Percentiles rank a stretch among this genome's conserved stretches.
These are phyloP conservation scores for Brachynemurus nebulosus DNA, from an alignment of 2,888 invertebrate species.

Conservation along the genomic window DNA sequence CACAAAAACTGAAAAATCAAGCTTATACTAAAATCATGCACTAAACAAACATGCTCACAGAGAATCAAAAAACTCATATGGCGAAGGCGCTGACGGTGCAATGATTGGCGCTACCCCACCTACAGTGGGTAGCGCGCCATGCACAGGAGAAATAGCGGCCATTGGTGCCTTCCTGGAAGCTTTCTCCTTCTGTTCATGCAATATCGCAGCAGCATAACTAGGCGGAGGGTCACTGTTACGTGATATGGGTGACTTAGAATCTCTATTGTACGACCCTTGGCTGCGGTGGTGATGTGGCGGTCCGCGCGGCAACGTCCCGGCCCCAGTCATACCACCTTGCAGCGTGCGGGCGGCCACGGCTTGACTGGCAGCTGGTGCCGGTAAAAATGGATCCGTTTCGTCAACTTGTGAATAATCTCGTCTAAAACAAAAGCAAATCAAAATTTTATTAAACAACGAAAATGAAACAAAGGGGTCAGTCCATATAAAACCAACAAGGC, in stretches of 20 bases:
- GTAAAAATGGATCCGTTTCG: constrained; percentile 70
- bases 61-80: constrained; percentile 4
- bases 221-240: constrained; percentile 34
- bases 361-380: constrained; percentile 41
- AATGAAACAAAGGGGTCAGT: too few relatives aligned
- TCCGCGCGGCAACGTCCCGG: constrained; percentile 6
- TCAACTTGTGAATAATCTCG: constrained; percentile 70
- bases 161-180: constrained; percentile 23
- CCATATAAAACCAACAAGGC: too few relatives aligned
- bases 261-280: constrained; percentile 49
- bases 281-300: constrained; percentile 31
- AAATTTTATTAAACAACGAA: too few relatives aligned
- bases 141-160: constrained; percentile 30
- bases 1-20: too few relatives aligned
- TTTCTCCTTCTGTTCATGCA: constrained; percentile 30
- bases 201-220: constrained; percentile 45
- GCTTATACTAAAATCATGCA: constrained; percentile 8
- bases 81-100: constrained; percentile 1
- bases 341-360: constrained; percentile 47
- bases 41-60: constrained; percentile 9
- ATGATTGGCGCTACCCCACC: constrained; percentile 2
- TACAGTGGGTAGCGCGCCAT: constrained; percentile 29
- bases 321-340: constrained; percentile 23
- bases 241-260: constrained; percentile 37
- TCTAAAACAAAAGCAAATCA: constrained; percentile 41